Base-by-base conservation (phyloP, 2,888 invertebrate genomes). In the Abrostola triplasia region DNA sequence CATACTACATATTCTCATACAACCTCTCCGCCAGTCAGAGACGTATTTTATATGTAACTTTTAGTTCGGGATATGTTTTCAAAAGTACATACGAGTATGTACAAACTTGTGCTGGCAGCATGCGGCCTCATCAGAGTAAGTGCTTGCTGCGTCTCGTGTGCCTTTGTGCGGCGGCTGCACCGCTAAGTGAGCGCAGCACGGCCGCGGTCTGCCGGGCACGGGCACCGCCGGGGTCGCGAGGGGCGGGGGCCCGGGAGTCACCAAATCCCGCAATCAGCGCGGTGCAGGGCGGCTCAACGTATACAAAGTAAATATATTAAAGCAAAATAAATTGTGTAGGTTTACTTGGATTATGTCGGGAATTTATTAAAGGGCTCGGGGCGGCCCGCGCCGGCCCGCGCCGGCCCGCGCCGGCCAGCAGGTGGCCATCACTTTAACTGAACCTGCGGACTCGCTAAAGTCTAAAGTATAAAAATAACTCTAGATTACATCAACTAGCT, bases 281-380 rank as follows among this genome's bases (percentile, higher is more conserved):
- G 47, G n/a, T 44, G 38, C 67, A 37, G 50, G 38, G 41, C 50
- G 51, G 50, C 57, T 37, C 57, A 36, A 37, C 10, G 24, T 48
- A 44, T n/a, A 48, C 35, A 62, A 56, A 36, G 61, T 59, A 60
- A 59, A 56, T 55, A 38, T 47, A 50, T 55, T 55, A 59, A 58
- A 70, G 57, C 50, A 42, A 66, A 64, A 64, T 49, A 57, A 64
- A 65, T 57, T 70, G 49, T 62, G 56, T 51, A 51, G 47, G 37
- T 50, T 61, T 60, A 52, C 62, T 64, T 47, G 59, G 51, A 67
- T 67, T 78, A 77, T 55, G 52, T 41, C 41, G 54, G 37, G 37
- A 60, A 68, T 73, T 50, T 64, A 60, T 60, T 59, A 63, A 56
- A 60, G 44, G 62, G 59, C 11, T 57, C 42, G 48, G 37, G 61